Evolutionary conservation across 1,140 invertebrate genomes (phyloP), one percentile per base, ranked within the genome.

Genomic region (Planococcus citri): DNA sequence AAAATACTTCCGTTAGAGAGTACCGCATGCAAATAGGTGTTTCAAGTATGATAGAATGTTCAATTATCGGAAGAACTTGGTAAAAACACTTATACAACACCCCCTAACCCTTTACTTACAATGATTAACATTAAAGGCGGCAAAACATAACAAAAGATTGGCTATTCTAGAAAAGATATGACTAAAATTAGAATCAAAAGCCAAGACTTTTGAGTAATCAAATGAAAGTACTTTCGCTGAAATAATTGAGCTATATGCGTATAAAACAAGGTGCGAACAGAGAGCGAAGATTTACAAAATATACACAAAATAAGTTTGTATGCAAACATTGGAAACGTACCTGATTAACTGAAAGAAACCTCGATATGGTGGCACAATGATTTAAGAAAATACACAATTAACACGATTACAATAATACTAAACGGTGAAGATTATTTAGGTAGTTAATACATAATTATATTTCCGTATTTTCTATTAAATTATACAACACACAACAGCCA

Each of bases 71-170:
- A 6, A 6, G 3, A 6, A 33, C 29, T 6, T 3, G 12, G 12
- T 6, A 51, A 51, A 51, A 9, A 6, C 41, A 51, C 6, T 17
- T n/a, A 51, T 17, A 51, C n/a, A 17, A 9, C 10, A 51, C 17
- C 12, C 29, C 3, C 29, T 33, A 51, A 6, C 41, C 41, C 41
- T 51, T 51, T 51, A 14, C 3, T 51, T 51, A 17, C 41, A 51
- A 51, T 12, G 41, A 51, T 51, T 51, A 51, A 2, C 41, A 51
- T 51, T 51, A 51, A 51, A 51, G 41, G 41, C 41, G 41, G 41
- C 41, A 51, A 51, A 51, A 51, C 41, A 51, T n/a, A 51, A 51
- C 41, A 51, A 51, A 51, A 51, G 41, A 51, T 51, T 51, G 6
- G 6, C 10, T 51, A 51, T 9, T n/a, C 6, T 12, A 33, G 3